These are phyloP conservation scores for Dasyornis broadbenti DNA, from an alignment of 2,113 vertebrate species.

Conservation along the genomic window DNA sequence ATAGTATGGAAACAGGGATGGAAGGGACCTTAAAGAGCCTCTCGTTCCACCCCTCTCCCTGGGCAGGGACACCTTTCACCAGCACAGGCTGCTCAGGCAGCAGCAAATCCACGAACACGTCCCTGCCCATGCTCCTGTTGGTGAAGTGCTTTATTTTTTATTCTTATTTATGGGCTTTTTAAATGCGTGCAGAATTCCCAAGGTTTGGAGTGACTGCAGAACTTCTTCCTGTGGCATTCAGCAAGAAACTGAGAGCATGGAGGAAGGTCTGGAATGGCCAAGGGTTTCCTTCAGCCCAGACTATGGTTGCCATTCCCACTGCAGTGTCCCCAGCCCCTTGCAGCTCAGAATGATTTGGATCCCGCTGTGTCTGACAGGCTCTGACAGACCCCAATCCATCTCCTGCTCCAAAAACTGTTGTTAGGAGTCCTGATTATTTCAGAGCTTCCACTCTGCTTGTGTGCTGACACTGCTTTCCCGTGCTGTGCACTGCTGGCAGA, in stretches of 20 bases:
- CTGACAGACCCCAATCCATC: not conserved
- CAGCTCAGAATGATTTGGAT: not conserved
- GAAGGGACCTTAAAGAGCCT: not conserved
- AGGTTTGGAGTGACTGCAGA: not conserved
- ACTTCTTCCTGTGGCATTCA: not conserved
- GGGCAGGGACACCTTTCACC: not conserved
- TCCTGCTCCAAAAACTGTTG: not conserved
- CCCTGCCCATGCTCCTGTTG: rapidly evolving
- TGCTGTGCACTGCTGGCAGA: not conserved
- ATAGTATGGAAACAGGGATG: not conserved
- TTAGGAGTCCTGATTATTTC: not conserved
- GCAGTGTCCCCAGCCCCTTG: not conserved
- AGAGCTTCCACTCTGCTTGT: not conserved
- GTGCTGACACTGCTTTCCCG: not conserved
- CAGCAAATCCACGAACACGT: not conserved
- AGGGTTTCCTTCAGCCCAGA: not conserved
- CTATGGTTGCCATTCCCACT: not conserved
- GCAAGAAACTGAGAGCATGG: not conserved
- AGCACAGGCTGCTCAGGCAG: not conserved
- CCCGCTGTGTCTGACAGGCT: not conserved
- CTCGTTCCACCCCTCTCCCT: not conserved
- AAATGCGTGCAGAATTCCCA: not conserved
- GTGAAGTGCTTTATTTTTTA: not conserved
- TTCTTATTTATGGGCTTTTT: not conserved
- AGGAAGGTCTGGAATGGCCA: not conserved